phyloP scores from a whole-genome alignment of 2,113 vertebrate genomes.

The Artemisiospiza belli region DNA sequence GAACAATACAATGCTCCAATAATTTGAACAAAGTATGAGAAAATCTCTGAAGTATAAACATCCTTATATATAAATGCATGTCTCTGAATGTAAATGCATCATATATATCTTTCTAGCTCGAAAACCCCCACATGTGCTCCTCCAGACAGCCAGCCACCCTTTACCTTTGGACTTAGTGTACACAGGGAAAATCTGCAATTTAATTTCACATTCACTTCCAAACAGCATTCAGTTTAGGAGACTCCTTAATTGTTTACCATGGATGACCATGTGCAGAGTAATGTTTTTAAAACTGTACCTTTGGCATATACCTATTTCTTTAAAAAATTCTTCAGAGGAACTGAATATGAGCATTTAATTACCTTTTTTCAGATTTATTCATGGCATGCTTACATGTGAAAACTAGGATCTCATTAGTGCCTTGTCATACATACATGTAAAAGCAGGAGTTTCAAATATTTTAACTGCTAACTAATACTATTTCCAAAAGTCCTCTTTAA shows the following conservation, averaged over 20 bases:
- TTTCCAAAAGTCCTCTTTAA: background rate
- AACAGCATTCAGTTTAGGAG: background rate
- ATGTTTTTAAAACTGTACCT: background rate
- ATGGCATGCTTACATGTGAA: background rate
- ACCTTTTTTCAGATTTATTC: background rate
- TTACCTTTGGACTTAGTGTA: background rate
- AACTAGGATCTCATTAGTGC: background rate
- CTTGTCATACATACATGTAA: background rate
- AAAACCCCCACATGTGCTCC: rapidly evolving
- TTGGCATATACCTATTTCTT: background rate
- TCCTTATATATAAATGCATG: background rate
- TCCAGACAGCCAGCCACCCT: background rate
- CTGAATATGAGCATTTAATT: background rate
- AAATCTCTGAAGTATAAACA: background rate
- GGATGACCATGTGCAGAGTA: background rate
- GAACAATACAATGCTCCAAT: background rate
- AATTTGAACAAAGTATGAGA: background rate
- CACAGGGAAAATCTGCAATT: background rate
- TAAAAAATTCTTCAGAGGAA: background rate
- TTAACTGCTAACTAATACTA: background rate
- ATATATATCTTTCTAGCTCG: background rate
- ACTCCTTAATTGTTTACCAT: background rate
- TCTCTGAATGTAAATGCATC: background rate
- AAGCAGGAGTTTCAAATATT: background rate
- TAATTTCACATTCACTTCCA: background rate